These are phyloP conservation scores for Drosophila arawakana DNA, from an alignment of 1,140 invertebrate genomes.

Conservation along the genomic window DNA sequence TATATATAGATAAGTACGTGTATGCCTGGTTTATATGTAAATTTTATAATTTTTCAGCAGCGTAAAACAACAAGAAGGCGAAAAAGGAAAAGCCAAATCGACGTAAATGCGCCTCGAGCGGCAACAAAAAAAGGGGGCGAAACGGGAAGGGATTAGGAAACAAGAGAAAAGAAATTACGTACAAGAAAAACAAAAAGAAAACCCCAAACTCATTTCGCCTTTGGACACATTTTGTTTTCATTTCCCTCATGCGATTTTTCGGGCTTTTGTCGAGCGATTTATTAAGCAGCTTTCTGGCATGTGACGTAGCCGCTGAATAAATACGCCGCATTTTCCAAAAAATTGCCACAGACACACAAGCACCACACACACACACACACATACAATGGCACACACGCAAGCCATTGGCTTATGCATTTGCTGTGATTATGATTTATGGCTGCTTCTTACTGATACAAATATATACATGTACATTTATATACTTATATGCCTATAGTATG, in stretches of 20 bases:
- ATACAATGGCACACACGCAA: conserved; percentile 10
- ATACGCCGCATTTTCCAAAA: conserved; percentile 59
- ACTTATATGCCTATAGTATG: neutral
- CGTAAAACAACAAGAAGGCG: conserved; percentile 12
- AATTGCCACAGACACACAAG: conserved; percentile 42
- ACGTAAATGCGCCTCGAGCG: conserved; percentile 72
- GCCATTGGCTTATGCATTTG: conserved; percentile 37
- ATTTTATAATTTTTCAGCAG: conserved; percentile 70
- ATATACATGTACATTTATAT: neutral
- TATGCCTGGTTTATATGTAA: conserved; percentile 51
- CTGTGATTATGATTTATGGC: conserved; percentile 54
- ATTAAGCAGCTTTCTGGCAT: conserved; percentile 58
- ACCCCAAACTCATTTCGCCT: conserved; percentile 49
- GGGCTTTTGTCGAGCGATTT: conserved; percentile 46
- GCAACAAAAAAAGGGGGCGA: conserved; percentile 21
- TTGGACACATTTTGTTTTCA: conserved; percentile 64
- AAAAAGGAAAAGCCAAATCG: conserved; percentile 53
- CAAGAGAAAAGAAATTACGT: conserved; percentile 28
- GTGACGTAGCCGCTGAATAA: conserved; percentile 50
- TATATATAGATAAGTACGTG: conserved; percentile 41
- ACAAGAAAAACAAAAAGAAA: conserved; percentile 52
- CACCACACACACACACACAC: neutral
- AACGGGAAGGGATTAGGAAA: neutral
- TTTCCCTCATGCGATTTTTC: conserved; percentile 65
- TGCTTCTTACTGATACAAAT: conserved; percentile 19